Conservation (phyloP, 2,797 vertebrate species). For the Gobionotothen gibberifrons region DNA sequence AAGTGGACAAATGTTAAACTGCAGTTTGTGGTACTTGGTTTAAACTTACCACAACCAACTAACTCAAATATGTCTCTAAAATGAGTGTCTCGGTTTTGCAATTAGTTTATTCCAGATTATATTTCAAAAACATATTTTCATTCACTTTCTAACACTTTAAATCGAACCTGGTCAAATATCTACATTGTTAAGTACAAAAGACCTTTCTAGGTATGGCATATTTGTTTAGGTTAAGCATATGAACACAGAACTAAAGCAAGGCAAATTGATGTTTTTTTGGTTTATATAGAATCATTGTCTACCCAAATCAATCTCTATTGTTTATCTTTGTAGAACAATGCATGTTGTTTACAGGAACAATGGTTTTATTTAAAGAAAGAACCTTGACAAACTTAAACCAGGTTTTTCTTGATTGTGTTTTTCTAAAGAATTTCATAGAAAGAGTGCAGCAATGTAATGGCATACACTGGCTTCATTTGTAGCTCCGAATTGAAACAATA, state of each 20-base stretch:
- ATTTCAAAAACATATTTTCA: too few relatives aligned
- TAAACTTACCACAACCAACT: too few relatives aligned
- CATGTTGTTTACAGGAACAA: not conserved
- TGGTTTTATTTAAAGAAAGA: too few relatives aligned
- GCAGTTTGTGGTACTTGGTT: too few relatives aligned
- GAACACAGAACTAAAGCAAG: not conserved
- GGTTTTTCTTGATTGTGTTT: not conserved
- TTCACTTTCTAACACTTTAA: too few relatives aligned
- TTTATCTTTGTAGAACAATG: not conserved
- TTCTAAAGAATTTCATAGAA: not conserved
- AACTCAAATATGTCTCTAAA: too few relatives aligned
- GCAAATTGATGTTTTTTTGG: not conserved
- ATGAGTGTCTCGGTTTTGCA: too few relatives aligned
- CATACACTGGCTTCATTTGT: not conserved
- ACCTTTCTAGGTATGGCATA: not conserved
- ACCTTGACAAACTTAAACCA: too few relatives aligned
- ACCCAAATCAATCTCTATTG: not conserved
- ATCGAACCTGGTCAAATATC: too few relatives aligned
- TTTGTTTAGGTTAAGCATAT: not conserved
- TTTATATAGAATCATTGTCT: not conserved
- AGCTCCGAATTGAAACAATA: slow-evolving; percentile 10
- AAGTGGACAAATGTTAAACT: too few relatives aligned
- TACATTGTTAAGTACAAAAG: not conserved
- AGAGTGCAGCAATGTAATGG: not conserved
- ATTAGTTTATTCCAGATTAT: too few relatives aligned